A percentile compares a stretch with the other conserved stretches of the same genome.
phyloP scores from a whole-genome alignment of 2,113 vertebrate species.

The Dendropsophus ebraccatus region DNA sequence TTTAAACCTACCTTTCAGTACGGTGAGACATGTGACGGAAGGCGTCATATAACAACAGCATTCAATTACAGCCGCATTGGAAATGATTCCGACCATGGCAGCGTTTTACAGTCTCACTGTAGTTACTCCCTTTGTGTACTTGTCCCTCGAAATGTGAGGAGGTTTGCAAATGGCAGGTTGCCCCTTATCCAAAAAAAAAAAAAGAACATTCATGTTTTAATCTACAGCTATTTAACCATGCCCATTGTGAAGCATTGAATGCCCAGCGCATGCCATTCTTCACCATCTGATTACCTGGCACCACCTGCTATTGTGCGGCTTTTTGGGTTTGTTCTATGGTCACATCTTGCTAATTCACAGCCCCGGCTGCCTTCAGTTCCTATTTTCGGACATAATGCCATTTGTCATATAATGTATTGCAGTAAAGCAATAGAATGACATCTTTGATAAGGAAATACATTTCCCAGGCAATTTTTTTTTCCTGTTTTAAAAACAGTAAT shows the following conservation, averaged over 20 bases:
- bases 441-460: constrained; percentile 15
- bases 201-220: constrained; percentile 18
- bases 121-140: constrained; percentile 10
- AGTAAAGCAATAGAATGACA: constrained; percentile 11
- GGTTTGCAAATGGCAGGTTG: constrained; percentile 32
- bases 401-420: neutral
- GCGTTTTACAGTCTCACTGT: neutral
- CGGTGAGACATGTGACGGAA: neutral
- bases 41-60: neutral
- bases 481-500: neutral
- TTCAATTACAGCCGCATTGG: constrained; percentile 23
- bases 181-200: constrained; percentile 17
- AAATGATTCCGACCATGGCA: neutral
- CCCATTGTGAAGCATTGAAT: constrained; percentile 17
- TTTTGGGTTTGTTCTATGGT: neutral
- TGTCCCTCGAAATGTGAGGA: constrained; percentile 3
- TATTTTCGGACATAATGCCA: constrained; percentile 11
- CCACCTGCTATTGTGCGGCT: neutral
- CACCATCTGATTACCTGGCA: constrained; percentile 30
- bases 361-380: neutral
- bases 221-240: constrained; percentile 24
- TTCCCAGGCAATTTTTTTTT: neutral
- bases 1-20: neutral
- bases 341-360: constrained; percentile 17
- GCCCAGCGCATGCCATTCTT: constrained; percentile 15